Evolutionary conservation across 1,140 invertebrate genomes (phyloP), one percentile per base, ranked within the genome.

Genomic region (Branchinecta lynchi): DNA sequence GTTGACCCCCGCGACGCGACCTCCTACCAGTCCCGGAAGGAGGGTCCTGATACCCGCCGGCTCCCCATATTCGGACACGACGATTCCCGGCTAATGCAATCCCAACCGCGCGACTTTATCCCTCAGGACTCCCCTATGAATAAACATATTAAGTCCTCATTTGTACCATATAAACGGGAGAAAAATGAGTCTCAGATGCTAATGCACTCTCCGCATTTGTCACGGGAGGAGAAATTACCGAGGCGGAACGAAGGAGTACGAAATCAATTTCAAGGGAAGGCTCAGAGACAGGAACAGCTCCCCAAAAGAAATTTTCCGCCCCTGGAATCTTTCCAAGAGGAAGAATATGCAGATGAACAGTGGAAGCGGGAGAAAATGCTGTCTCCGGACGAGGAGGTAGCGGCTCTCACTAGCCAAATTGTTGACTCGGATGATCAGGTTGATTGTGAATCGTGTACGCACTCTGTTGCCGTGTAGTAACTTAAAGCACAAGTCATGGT

Each of bases 351-450:
- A 60, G 51, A 60, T 15, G 51, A 60, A 60, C 51, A 60, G 51
- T 60, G 51, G 51, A 60, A 60, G 17, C 12, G 17, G 17, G 51
- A 60, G n/a, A n/a, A n/a, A n/a, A 20, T 43, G 43, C 43, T 71
- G 3, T 71, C 67, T 0, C 70, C 70, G 2, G 67, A 71, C 17
- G 70, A 71, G 3, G 70, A 71, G 66, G 67, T 71, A 60, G 70
- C 70, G 51, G 67, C 67, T 43, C 32, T 71, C n/a, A 71, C 70
- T n/a, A 68, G 70, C 44, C 66, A 71, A 32, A 68, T 68, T 69
- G 67, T 65, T 43, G 70, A 66, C 60, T 32, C 44, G 7, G 60
- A 44, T 21, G 15, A 45, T 12, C 15, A 21, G 15, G n/a, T 12
- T 12, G 44, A 69, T 0, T 32, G 32, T 32, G 32, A 5, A 32